Conservation (phyloP, 2,888 invertebrate genomes). For the Acanthacorydalis orientalis region DNA sequence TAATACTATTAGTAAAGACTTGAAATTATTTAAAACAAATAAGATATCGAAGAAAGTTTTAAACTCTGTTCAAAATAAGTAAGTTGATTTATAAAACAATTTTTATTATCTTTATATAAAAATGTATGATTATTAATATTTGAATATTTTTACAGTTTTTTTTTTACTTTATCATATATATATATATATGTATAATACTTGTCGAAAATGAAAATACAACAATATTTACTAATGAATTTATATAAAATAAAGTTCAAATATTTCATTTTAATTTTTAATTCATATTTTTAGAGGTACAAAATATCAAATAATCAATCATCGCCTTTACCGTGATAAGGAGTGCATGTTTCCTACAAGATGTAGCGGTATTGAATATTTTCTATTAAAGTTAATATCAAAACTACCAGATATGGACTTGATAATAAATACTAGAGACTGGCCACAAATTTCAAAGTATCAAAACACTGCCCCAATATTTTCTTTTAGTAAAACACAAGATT, state of each 20-base stretch:
- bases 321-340: slow-evolving; percentile 61
- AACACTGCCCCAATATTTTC: slow-evolving; percentile 71
- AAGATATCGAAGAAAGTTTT: slow-evolving; percentile 57
- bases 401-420: slow-evolving; percentile 73
- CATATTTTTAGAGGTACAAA: slow-evolving; percentile 40
- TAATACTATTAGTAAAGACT: slow-evolving; percentile 47
- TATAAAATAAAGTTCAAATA: slow-evolving; percentile 1
- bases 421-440: slow-evolving; percentile 86
- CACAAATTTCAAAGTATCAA: slow-evolving; percentile 55
- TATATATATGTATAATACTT: too few relatives aligned
- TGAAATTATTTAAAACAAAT: slow-evolving; percentile 41
- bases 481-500: slow-evolving; percentile 79
- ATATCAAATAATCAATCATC: slow-evolving; percentile 70
- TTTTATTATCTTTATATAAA: too few relatives aligned
- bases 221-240: too few relatives aligned
- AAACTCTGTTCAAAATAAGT: slow-evolving; percentile 32
- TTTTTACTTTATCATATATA: too few relatives aligned
- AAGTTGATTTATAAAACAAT: slow-evolving; percentile 9
- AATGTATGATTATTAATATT: too few relatives aligned
- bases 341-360: slow-evolving; percentile 92
- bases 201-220: too few relatives aligned
- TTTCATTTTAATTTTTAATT: slow-evolving; percentile 6
- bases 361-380: slow-evolving; percentile 77
- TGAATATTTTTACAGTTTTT: too few relatives aligned
- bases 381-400: slow-evolving; percentile 46